phyloP scores from a whole-genome alignment of 2,113 vertebrate genomes.

The Tupaia chinensis region DNA sequence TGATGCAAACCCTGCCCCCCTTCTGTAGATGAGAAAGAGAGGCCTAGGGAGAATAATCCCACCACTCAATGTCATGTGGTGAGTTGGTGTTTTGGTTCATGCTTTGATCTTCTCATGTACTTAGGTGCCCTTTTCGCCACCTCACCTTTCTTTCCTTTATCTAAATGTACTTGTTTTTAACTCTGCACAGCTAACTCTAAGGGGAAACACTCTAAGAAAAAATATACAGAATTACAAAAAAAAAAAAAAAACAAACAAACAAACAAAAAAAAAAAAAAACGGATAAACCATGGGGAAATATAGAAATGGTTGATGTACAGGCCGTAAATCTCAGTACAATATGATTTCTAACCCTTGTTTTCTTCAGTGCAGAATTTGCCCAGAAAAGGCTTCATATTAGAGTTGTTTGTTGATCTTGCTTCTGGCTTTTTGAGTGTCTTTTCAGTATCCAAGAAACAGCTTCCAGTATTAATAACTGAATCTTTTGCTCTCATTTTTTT shows the following conservation, averaged over 20 bases:
- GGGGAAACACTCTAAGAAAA: not conserved
- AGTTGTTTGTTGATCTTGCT: slow-evolving; percentile 31
- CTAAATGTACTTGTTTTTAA: slow-evolving; percentile 34
- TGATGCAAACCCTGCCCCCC: not conserved
- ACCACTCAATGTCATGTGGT: not conserved
- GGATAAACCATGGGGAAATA: not conserved
- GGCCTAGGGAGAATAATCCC: too few species aligned
- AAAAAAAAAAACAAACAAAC: not conserved
- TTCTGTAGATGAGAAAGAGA: not conserved
- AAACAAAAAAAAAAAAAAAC: not conserved
- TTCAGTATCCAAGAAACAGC: slow-evolving; percentile 29
- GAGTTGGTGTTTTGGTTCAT: not conserved
- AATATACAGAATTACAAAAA: not conserved
- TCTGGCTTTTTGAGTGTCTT: slow-evolving; percentile 49
- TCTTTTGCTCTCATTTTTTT: not conserved
- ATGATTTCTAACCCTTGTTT: not conserved
- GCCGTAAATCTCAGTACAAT: not conserved
- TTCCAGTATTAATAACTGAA: not conserved
- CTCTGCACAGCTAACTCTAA: not conserved
- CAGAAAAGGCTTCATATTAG: not conserved
- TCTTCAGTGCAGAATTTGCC: not conserved
- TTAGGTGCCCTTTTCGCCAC: not conserved
- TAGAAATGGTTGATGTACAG: not conserved
- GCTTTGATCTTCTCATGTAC: not conserved
- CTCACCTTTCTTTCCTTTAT: not conserved